These are phyloP conservation scores for Aquatica leii DNA, from an alignment of 2,888 invertebrate species.

Conservation along the genomic window DNA sequence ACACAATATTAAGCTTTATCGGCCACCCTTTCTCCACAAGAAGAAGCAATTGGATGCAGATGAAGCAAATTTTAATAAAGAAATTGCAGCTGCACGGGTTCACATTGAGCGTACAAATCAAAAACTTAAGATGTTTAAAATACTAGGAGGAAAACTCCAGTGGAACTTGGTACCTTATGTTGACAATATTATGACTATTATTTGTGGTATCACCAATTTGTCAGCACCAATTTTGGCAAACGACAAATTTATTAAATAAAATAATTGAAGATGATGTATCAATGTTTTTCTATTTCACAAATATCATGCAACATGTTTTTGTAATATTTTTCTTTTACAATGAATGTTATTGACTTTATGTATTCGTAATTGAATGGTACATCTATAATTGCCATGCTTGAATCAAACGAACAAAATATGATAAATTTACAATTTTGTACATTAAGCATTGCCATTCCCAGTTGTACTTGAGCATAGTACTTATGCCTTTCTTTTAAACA, in stretches of 20 bases:
- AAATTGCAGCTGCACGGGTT: slow-evolving; percentile 1
- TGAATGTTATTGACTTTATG: neutral
- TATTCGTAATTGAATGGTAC: neutral
- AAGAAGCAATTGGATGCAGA: neutral
- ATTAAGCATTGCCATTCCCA: too few relatives aligned
- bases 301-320: neutral
- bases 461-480: too few relatives aligned
- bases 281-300: neutral
- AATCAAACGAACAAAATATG: neutral
- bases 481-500: too few relatives aligned
- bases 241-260: neutral
- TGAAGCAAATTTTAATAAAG: neutral
- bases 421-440: too few relatives aligned
- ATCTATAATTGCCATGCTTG: neutral
- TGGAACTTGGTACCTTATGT: neutral
- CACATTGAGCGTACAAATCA: too few relatives aligned
- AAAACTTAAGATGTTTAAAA: neutral
- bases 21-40: neutral
- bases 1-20: neutral
- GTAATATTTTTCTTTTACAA: neutral
- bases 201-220: neutral
- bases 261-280: too few relatives aligned
- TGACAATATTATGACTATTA: neutral
- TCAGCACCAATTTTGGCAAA: neutral
- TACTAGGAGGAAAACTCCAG: neutral